Percentiles rank a stretch among this genome's conserved stretches.
Evolutionary conservation across 53 echinoderm and acorn worm genomes (phyloP).

Genomic region (Stichopus horrens): DNA sequence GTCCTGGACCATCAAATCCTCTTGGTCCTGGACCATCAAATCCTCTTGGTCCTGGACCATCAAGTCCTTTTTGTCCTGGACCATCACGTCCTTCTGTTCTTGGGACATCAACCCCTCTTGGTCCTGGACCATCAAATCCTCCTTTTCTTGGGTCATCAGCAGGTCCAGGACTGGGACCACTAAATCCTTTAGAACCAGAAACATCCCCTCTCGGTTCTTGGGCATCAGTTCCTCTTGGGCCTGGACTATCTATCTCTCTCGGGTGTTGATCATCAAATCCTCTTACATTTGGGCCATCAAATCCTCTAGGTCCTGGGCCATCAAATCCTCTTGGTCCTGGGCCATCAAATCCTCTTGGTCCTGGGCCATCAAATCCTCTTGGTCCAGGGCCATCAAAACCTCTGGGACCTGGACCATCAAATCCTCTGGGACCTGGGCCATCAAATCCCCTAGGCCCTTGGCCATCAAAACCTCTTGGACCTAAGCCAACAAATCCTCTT

Average conservation of each 20-base stretch:
- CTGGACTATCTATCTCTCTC: constrained; percentile 21
- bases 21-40: constrained; percentile 51
- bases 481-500: constrained; percentile 30
- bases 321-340: constrained; percentile 33
- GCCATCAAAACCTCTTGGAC: constrained; percentile 49
- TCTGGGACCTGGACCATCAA: constrained; percentile 22
- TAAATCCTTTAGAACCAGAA: background rate
- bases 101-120: constrained; percentile 47
- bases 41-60: constrained; percentile 49
- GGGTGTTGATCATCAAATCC: constrained; percentile 43
- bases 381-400: constrained; percentile 27
- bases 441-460: constrained; percentile 51
- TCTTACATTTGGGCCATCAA: constrained; percentile 34
- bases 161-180: constrained; percentile 33
- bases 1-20: constrained; percentile 33
- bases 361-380: constrained; percentile 46
- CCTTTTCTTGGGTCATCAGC: constrained; percentile 39
- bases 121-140: constrained; percentile 42
- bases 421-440: constrained; percentile 37
- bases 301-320: constrained; percentile 30
- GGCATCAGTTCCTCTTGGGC: constrained; percentile 39
- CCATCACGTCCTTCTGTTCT: constrained; percentile 28
- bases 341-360: constrained; percentile 40
- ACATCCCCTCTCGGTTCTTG: background rate
- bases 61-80: constrained; percentile 45